Evolutionary conservation across 2,113 vertebrate genomes (phyloP), one percentile per base, ranked within the genome.

Genomic region (Thalassoma bifasciatum): DNA sequence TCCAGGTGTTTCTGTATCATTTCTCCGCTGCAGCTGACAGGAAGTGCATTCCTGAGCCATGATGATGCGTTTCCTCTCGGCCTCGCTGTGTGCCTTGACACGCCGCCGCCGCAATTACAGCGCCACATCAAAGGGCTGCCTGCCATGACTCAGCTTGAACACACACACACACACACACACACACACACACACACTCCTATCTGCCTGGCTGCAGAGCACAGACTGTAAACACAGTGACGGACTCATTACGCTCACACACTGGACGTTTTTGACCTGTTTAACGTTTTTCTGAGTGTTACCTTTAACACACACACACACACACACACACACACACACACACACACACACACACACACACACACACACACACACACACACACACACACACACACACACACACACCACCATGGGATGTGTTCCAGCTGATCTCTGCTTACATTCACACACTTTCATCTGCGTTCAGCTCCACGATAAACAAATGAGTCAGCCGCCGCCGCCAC

Each of bases 21-120:
- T 14, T 62, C 47, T 46, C 47, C 51, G 2, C 66, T 10, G 66
- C 86, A 78, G 75, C 76, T 83, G 76, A 82, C 54, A 84, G 86
- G 90, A 91, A 89, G 77, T 34, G 69, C 87, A 91, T 91, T 91
- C 91, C 90, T 82, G 77, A 88, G 65, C 49, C 80, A 86, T 91
- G 91, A 92, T 88, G 85, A 90, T 88, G 84, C 77, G 71, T 62
- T 88, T 86, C 83, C 88, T 79, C 71, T 63, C 72, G 0, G 77
- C 67, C 61, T 58, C 10, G 65, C 77, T 79, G 80, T 82, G 70
- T 82, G 90, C 84, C 90, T 75, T 65, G 81, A 91, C 90, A 90
- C 51, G 86, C 86, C 9, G 76, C 81, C 62, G 72, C 79, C 21
- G 71, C 72, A 85, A 84, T 91, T 88, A 90, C 58, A 47, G 16